These are phyloP conservation scores for Sinella curviseta DNA, from an alignment of 1,140 invertebrate genomes.

Conservation along the genomic window DNA sequence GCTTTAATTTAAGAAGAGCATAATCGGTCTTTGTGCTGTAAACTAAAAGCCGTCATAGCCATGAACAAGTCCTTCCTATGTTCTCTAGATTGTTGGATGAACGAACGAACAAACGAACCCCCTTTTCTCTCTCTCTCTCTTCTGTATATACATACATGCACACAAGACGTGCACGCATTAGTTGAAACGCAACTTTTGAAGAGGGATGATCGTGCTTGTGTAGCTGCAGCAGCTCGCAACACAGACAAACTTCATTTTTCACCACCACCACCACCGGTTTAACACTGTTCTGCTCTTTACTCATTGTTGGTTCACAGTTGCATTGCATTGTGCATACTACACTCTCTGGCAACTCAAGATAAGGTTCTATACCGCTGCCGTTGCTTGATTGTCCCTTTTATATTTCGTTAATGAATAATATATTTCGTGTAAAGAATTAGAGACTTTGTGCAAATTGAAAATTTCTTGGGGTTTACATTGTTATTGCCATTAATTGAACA, in stretches of 20 bases:
- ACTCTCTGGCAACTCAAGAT: too few relatives aligned
- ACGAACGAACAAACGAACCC: background rate
- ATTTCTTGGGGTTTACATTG: background rate
- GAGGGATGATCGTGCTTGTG: background rate
- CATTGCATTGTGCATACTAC: too few relatives aligned
- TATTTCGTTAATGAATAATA: background rate
- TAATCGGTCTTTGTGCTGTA: too few relatives aligned
- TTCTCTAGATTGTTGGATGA: background rate
- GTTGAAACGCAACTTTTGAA: background rate
- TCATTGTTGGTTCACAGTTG: too few relatives aligned
- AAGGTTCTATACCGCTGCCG: too few relatives aligned
- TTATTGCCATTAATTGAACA: too few relatives aligned
- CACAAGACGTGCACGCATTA: background rate
- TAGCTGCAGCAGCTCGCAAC: background rate
- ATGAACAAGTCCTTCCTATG: background rate
- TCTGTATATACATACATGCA: background rate
- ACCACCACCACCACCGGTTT: too few relatives aligned
- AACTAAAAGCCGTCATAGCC: background rate
- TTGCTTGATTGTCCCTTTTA: too few relatives aligned
- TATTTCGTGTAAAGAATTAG: background rate
- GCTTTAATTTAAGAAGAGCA: slow-evolving; percentile 27
- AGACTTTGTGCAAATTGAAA: background rate
- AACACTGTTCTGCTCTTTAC: too few relatives aligned
- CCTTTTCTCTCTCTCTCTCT: background rate
- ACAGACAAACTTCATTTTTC: background rate